Evolutionary conservation across 2,113 vertebrate species (phyloP), one percentile per base, ranked within the genome.

Genomic region (Felis chaus): DNA sequence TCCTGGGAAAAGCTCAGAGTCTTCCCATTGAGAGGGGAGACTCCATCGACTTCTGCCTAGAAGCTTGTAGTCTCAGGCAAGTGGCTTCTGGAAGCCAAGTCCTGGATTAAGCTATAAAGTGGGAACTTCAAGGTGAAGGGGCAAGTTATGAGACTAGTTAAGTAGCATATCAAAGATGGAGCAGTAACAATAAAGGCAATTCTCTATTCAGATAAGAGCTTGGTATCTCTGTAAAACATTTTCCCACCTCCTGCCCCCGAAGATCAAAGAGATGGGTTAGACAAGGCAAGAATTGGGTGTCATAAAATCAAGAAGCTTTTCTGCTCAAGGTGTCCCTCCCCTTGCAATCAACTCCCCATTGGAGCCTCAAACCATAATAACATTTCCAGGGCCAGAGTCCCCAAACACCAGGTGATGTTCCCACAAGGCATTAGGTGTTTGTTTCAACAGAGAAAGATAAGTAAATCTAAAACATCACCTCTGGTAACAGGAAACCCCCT

Each of bases 301-400:
- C 39, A 97, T 98, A 94, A 98, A 98, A 82, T 80, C 39, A 91
- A 97, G 94, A 83, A 66, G 45, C 13, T 84, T 98, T 94, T 71
- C 82, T 63, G 29, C 84, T 84, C 39, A 92, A 68, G 48, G 9
- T 61, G 65, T 82, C 31, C 45, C 36, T 74, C 29, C 14, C 53
- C 31, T 89, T 97, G 80, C 36, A 94, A 91, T 95, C 68, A 89
- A 80, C 27, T 96, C 41, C 33, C 18, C 69, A 29, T 94, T 88
- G 91, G 95, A 63, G 39, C 23, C 68, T 73, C 27, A 96, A 88
- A 92, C 71, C 23, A 33, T 82, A 86, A 82, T 61, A 85, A 61
- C 18, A 68, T 73, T 98, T 97, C 74, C 13, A 71, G 48, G 82
- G 55, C 48, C 45, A 65, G 76, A 91, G 78, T 97, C 55, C 36